phyloP scores from a whole-genome alignment of 2,797 vertebrate species.

The Onychomys leucogaster region DNA sequence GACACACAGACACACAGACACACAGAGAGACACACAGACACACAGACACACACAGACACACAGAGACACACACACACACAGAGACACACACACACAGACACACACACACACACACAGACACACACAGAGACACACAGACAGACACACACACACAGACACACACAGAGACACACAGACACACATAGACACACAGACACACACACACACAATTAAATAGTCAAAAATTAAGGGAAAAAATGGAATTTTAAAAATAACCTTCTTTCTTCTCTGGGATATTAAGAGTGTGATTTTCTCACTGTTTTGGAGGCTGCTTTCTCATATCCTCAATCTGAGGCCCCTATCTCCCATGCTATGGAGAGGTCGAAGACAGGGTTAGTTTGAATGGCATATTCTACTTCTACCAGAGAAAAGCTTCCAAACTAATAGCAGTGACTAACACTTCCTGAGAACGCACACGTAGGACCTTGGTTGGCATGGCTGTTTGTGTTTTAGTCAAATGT shows the following conservation, averaged over 20 bases:
- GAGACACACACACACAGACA: too few species aligned
- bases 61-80: neutral
- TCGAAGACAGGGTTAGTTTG: neutral
- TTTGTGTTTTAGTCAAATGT: neutral
- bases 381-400: neutral
- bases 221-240: neutral
- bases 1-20: neutral
- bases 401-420: neutral
- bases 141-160: too few species aligned
- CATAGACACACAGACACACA: neutral
- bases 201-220: neutral
- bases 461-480: neutral
- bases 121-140: neutral
- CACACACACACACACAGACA: neutral
- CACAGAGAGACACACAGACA: too few species aligned
- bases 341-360: neutral
- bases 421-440: neutral
- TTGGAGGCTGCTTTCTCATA: neutral
- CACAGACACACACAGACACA: too few species aligned
- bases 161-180: neutral
- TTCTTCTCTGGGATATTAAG: neutral
- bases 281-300: neutral
- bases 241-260: neutral
- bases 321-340: neutral
- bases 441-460: neutral